phyloP scores from a whole-genome alignment of 2,113 vertebrate species.

The Menura novaehollandiae region DNA sequence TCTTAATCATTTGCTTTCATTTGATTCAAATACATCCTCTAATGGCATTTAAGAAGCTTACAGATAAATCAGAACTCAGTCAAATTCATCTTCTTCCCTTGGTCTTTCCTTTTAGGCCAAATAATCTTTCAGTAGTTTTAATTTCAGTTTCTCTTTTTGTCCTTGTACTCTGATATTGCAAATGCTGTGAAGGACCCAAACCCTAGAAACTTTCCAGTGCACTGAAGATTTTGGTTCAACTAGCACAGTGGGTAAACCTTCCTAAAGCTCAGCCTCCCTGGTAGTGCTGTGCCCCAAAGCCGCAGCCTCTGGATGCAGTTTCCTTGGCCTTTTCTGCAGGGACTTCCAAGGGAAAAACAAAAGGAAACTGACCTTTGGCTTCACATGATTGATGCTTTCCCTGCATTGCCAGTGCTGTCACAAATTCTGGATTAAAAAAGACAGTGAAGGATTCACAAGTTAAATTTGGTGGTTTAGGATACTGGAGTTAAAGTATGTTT shows the following conservation, averaged over 20 bases:
- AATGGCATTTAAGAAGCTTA: neutral
- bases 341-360: neutral
- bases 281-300: neutral
- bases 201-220: neutral
- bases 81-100: neutral
- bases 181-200: neutral
- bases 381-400: rapidly evolving
- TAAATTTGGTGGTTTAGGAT: neutral
- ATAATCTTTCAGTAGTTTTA: neutral
- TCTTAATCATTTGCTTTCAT: slow-evolving; percentile 7
- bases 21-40: neutral
- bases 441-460: neutral
- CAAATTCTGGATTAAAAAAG: neutral
- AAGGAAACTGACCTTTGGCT: neutral
- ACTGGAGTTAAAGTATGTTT: neutral
- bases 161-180: neutral
- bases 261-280: neutral
- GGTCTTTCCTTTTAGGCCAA: neutral
- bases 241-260: neutral
- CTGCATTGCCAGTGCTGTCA: neutral
- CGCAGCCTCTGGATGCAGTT: neutral
- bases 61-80: neutral
- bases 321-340: neutral
- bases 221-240: neutral
- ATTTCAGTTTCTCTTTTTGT: neutral